Evolutionary conservation across 2,113 vertebrate species (phyloP).

Genomic region (Channa maculata): DNA sequence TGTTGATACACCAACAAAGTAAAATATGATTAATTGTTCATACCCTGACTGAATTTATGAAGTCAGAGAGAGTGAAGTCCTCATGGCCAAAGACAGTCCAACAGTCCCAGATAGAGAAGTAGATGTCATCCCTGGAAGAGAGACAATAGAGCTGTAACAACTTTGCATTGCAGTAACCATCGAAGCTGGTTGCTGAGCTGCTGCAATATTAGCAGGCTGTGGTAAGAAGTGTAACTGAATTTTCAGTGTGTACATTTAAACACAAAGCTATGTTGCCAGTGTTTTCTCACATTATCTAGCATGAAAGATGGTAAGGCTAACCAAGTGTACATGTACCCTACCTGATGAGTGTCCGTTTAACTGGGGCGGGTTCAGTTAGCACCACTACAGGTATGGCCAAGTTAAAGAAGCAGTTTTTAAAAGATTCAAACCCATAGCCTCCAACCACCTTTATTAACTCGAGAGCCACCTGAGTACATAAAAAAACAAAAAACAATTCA

Average conservation of each 20-base stretch:
- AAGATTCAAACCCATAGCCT: conserved; percentile 89
- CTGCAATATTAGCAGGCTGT: neutral
- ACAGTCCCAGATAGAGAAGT: conserved; percentile 98
- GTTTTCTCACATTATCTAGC: neutral
- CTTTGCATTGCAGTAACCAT: neutral
- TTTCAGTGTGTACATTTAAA: too few relatives aligned
- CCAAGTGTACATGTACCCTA: conserved; percentile 55
- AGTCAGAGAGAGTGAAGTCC: conserved; percentile 96
- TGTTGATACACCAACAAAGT: neutral
- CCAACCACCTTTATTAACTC: conserved; percentile 95
- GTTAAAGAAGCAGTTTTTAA: conserved; percentile 98
- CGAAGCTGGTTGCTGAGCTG: neutral
- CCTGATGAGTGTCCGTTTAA: conserved; percentile 94
- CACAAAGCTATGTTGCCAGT: neutral
- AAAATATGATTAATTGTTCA: conserved; percentile 47
- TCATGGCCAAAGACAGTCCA: conserved; percentile 94
- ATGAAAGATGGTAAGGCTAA: neutral
- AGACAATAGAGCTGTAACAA: conserved; percentile 5
- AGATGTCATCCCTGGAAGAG: conserved; percentile 90
- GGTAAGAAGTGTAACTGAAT: too few relatives aligned
- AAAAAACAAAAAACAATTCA: neutral
- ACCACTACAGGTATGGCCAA: conserved; percentile 96
- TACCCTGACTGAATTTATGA: conserved; percentile 96
- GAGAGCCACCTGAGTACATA: conserved; percentile 87
- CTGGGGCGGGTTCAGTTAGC: conserved; percentile 91